These are phyloP conservation scores for Phaetusa simplex DNA, from an alignment of 2,113 vertebrate genomes.

Conservation along the genomic window DNA sequence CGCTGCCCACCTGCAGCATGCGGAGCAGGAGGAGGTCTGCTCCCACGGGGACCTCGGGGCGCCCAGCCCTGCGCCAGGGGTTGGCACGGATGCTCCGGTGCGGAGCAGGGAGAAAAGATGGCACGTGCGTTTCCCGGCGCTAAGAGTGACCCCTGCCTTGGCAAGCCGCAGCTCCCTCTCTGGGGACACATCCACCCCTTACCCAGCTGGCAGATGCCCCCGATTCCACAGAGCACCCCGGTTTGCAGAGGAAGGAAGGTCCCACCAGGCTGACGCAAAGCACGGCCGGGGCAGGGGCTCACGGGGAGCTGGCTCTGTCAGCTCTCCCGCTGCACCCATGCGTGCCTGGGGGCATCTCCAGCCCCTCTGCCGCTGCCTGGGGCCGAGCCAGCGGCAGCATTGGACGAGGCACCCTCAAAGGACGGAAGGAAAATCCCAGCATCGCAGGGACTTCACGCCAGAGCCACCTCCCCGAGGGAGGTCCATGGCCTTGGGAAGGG, in stretches of 20 bases:
- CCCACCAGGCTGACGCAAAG: not conserved
- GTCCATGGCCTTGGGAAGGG: not conserved
- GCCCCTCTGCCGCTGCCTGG: not conserved
- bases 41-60: fast-evolving
- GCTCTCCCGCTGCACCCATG: not conserved
- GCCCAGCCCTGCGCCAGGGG: not conserved
- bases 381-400: not conserved
- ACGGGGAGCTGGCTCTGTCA: not conserved
- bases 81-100: not conserved
- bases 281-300: not conserved
- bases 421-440: not conserved
- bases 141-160: not conserved
- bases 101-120: not conserved
- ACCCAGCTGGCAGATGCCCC: not conserved
- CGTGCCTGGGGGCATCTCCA: not conserved
- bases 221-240: not conserved
- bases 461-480: not conserved
- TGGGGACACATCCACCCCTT: not conserved
- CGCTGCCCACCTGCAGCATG: not conserved
- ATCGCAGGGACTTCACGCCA: not conserved
- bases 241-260: not conserved
- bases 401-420: not conserved
- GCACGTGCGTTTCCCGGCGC: not conserved
- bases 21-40: not conserved
- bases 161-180: not conserved